Percentiles rank a stretch among this genome's conserved stretches.
These are phyloP conservation scores for Aphidius gifuensis DNA, from an alignment of 1,140 invertebrate genomes.

Conservation along the genomic window DNA sequence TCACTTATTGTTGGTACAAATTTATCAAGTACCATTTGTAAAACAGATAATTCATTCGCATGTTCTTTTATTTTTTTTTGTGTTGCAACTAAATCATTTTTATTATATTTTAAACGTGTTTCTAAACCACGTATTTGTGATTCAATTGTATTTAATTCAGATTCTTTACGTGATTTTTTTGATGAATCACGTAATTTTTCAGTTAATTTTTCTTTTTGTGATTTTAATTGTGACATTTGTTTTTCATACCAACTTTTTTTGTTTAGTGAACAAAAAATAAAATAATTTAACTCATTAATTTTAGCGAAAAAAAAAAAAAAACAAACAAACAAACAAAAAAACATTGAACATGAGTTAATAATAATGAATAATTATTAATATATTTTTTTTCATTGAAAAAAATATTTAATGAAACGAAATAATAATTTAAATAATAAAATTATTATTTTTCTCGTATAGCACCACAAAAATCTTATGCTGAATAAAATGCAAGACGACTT, in stretches of 20 bases:
- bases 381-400: no score
- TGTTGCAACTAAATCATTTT: constrained; percentile 83
- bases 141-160: constrained; percentile 94
- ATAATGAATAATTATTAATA: no score
- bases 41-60: constrained; percentile 66
- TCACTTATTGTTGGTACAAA: constrained; percentile 59
- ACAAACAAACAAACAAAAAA: no score
- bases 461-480: no score
- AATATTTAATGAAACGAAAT: no score
- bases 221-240: constrained; percentile 87
- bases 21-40: constrained; percentile 71
- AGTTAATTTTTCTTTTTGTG: constrained; percentile 81
- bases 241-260: constrained; percentile 98
- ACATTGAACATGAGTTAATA: no score
- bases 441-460: no score
- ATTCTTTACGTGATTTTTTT: constrained; percentile 96
- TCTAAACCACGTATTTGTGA: constrained; percentile 95
- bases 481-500: no score
- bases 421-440: no score
- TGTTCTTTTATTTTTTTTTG: constrained; percentile 74
- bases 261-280: no score
- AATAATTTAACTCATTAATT: no score
- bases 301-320: no score
- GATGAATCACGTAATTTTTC: constrained; percentile 88
- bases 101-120: constrained; percentile 93